A percentile compares a stretch with the other conserved stretches of the same genome.
Evolutionary conservation across 2,113 vertebrate species (phyloP).

Genomic region (Scomber scombrus): DNA sequence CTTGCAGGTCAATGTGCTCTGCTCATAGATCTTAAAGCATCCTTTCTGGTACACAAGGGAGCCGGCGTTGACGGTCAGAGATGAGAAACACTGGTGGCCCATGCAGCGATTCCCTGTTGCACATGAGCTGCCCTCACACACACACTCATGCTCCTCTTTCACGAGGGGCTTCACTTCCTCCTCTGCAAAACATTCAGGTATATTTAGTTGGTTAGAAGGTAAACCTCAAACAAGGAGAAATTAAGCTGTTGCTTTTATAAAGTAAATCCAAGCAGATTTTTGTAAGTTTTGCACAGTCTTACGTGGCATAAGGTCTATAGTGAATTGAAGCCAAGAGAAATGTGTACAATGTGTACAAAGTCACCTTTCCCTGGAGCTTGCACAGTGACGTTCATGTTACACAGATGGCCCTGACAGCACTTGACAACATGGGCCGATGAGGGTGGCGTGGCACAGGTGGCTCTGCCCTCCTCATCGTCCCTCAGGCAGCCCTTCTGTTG

Average conservation of each 20-base stretch:
- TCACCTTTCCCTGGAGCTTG: slow-evolving; percentile 90
- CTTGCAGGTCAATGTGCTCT: slow-evolving; percentile 96
- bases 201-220: not conserved
- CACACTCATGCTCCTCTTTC: slow-evolving; percentile 91
- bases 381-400: slow-evolving; percentile 95
- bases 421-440: slow-evolving; percentile 91
- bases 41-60: slow-evolving; percentile 93
- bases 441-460: slow-evolving; percentile 92
- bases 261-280: no score
- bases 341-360: slow-evolving; percentile 60
- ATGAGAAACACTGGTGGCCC: slow-evolving; percentile 96
- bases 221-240: not conserved
- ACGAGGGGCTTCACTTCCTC: slow-evolving; percentile 84
- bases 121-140: slow-evolving; percentile 95
- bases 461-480: slow-evolving; percentile 92
- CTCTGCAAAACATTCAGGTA: slow-evolving; percentile 79
- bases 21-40: slow-evolving; percentile 96
- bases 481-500: slow-evolving; percentile 97
- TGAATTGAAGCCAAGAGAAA: slow-evolving; percentile 46
- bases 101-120: slow-evolving; percentile 89
- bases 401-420: slow-evolving; percentile 96
- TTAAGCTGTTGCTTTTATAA: not conserved
- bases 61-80: slow-evolving; percentile 90
- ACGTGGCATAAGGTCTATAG: slow-evolving; percentile 23
- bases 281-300: not conserved